These are phyloP conservation scores for Melanostigma gelatinosum DNA, from an alignment of 2,113 vertebrate genomes.

Conservation along the genomic window DNA sequence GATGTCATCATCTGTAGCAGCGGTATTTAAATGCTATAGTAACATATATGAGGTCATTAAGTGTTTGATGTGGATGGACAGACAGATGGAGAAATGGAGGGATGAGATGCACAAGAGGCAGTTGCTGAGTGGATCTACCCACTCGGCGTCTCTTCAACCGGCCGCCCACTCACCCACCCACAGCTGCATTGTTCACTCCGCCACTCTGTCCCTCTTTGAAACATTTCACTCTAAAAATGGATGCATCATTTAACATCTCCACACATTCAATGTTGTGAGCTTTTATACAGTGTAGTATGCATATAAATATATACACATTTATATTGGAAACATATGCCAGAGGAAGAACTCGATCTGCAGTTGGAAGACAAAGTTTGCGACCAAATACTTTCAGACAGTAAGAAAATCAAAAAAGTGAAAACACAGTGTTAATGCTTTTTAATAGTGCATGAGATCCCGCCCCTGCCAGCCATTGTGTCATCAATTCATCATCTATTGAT, in stretches of 20 bases:
- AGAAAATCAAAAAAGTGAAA: constrained; percentile 5
- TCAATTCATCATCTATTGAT: constrained; percentile 42
- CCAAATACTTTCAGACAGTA: neutral
- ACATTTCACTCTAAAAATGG: constrained; percentile 54
- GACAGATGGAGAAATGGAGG: constrained; percentile 27
- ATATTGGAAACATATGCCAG: neutral
- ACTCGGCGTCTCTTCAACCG: constrained; percentile 59
- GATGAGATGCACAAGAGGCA: constrained; percentile 55
- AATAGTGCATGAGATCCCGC: neutral
- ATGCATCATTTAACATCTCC: constrained; percentile 37
- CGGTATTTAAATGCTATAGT: neutral
- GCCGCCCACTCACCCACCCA: constrained; percentile 70
- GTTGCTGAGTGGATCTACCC: constrained; percentile 61
- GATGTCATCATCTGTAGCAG: neutral
- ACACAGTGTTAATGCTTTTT: neutral
- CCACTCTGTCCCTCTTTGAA: constrained; percentile 50
- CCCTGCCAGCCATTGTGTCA: constrained; percentile 1
- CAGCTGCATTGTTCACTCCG: constrained; percentile 65
- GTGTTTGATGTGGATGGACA: constrained; percentile 32
- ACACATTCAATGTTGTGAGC: constrained; percentile 4
- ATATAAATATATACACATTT: constrained; percentile 3
- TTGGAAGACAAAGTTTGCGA: neutral
- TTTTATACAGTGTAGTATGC: neutral
- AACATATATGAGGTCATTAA: neutral
- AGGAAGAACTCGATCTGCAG: neutral